A percentile compares a stretch with the other conserved stretches of the same genome.
These are phyloP conservation scores for Percina caprodes DNA, from an alignment of 2,113 vertebrate species.

Conservation along the genomic window DNA sequence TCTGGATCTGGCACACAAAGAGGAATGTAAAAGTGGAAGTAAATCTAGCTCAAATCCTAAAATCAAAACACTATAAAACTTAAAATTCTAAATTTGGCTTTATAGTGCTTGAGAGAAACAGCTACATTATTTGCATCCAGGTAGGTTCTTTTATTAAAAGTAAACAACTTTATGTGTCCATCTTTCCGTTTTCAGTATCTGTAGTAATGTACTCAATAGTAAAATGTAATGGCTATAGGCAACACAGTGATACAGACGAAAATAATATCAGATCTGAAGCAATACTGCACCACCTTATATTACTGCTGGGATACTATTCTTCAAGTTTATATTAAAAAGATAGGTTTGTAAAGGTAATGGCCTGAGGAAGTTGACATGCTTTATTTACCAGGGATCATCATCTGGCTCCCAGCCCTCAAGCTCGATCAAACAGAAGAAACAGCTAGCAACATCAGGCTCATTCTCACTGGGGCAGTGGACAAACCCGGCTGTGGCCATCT, in stretches of 20 bases:
- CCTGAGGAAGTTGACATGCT: background rate
- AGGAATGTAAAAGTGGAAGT: background rate
- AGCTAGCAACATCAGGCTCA: conserved; percentile 84
- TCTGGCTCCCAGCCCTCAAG: conserved; percentile 87
- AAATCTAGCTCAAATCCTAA: background rate
- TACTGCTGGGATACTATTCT: background rate
- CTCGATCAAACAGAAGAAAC: conserved; percentile 89
- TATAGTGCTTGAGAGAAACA: background rate
- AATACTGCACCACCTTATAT: background rate
- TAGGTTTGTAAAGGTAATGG: background rate
- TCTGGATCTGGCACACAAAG: background rate
- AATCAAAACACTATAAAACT: background rate
- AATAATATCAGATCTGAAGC: background rate
- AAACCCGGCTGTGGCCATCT: conserved; percentile 89
- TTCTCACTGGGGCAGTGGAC: conserved; percentile 83
- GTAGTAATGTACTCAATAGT: background rate
- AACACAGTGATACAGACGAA: background rate
- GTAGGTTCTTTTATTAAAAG: background rate
- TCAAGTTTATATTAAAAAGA: background rate
- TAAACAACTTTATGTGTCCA: background rate
- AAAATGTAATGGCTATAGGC: background rate
- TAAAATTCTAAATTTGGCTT: background rate
- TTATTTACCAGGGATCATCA: conserved; percentile 83
- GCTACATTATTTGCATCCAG: background rate
- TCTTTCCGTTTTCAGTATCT: background rate